Evolutionary conservation across 2,797 vertebrate species (phyloP), one percentile per base, ranked within the genome.

Genomic region (Enteromius trimaculatus): DNA sequence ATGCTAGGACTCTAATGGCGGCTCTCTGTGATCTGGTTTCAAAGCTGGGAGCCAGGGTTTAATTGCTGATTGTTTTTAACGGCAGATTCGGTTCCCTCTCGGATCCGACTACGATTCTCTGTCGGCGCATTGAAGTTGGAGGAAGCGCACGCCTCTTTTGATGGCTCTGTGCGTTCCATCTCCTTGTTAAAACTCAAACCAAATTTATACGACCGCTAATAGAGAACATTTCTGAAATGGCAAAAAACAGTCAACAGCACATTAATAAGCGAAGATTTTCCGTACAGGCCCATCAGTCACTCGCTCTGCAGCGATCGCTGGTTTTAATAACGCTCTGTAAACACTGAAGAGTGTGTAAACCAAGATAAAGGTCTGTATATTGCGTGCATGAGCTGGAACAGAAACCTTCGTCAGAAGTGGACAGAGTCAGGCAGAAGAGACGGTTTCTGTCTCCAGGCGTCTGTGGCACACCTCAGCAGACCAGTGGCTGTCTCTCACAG

Each of bases 21-120:
- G 65, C 58, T 62, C 49, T 79, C 84, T 89, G 81, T 84, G 80
- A 88, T 89, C 79, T 74, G 6, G 47, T 88, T 89, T 89, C 86
- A 89, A 86, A 88, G 85, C 70, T 70, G 64, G 65, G 11, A 69
- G 23, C 77, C 77, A 70, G 47, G 64, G 51, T 65, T 81, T 86
- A 84, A 86, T 86, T 81, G 85, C 66, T 72, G 37, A 71, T 71
- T 77, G 78, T 72, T 83, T 86, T 82, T 55, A 86, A 86, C 39
- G 7, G 31, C 65, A 53, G 75, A 84, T 84, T 86, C 47, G 44
- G 44, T 60, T 79, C 58, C 42, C 49, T 21, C 60, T 21, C 39
- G 4, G 42, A 60, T 70, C 78, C 21, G 6, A 55, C 62, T 60
- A 80, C 31, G 58, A 69, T 75, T 70, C 77, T n/a, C 74, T 80